Evolutionary conservation across 2,888 invertebrate species (phyloP), one percentile per base, ranked within the genome.

Genomic region (Entomobrya proxima): DNA sequence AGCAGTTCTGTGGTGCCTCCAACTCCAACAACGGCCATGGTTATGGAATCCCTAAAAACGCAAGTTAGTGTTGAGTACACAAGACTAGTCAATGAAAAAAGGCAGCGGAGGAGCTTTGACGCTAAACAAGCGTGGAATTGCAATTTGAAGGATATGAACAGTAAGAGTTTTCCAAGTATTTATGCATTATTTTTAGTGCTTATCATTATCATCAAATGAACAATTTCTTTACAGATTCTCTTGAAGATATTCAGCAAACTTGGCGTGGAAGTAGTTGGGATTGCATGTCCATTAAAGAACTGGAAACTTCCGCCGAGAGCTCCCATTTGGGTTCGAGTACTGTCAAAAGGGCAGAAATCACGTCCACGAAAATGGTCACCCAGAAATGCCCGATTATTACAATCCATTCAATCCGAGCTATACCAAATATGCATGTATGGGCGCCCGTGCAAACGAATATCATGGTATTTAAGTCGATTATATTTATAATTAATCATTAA

Each of bases 371-470:
- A 61, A 80, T 74, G 74, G 27, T 64, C 0, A 30, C 58, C 11
- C 84, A 84, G 40, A 91, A 94, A 94, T 72, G 95, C 95, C 24
- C 95, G 96, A 6, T 95, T 97, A 76, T 95, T 95, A 91, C 95
- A 96, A 37, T 95, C 98, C 90, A 96, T 96, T 92, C 95, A 96
- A 0, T 92, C 94, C 88, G 96, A 96, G 35, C 96, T 97, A 0
- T 96, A 87, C 98, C 98, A 0, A 97, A 97, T 0, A 98, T 98
- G 98, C 98, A 98, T 91, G 97, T 97, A 0, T 98, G 98, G 98
- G 98, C 98, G 0, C 98, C 98, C 0, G 96, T 98, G 6, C 98
- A 98, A 92, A 98, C 98, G 91, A 98, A 98, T 92, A 98, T 97
- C 91, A 97, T 98, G 97, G 97, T 92, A 0, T n/a, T n/a, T n/a